Evolutionary conservation across 2,113 vertebrate genomes (phyloP), one percentile per base, ranked within the genome.

Genomic region (Neomonachus schauinslandi): DNA sequence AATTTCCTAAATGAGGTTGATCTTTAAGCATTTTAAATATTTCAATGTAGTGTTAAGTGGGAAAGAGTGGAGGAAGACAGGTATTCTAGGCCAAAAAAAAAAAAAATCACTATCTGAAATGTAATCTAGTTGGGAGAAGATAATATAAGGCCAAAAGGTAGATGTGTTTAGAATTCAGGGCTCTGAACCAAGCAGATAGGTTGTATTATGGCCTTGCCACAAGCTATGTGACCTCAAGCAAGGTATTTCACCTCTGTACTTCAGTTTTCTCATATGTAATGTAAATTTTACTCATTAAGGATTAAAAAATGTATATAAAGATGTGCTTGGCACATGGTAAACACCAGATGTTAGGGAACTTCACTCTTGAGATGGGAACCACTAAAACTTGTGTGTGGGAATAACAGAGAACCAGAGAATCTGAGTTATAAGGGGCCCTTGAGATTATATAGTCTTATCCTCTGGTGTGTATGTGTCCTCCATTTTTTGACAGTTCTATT

Each of bases 1-100:
- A 46, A 85, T 81, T 51, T 93, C 74, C 76, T 72, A 85, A 86
- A 80, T 74, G 36, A 81, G 42, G 18, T 57, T 86, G 65, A 42
- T 85, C 57, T 71, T 95, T 76, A 95, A 89, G 33, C 28, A 74
- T 67, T 90, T 39, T 87, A 95, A 96, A 74, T 80, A 95, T 57
- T 53, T 76, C 53, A 92, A 74, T 36, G 90, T 72, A 72, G 28
- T 81, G 74, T 49, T 72, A 77, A 86, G 59, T 77, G 53, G 33
- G 42, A 74, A 96, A 90, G 24, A 82, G 10, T 42, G 49, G 36
- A 36, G n/a, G 11, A 80, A 93, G 31, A 79, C 21, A 94, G 15
- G 21, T 13, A 81, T 72, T 83, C 53, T 51, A 72, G 36, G 46
- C 19, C n/a, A 89, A 42, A 26, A 14, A 82, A 31, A 82, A 31